Percentiles rank a stretch among this genome's conserved stretches.
These are phyloP conservation scores for Eunapius fragilis DNA, from an alignment of 37 sponge, comb jelly and placozoan genomes.

Conservation along the genomic window DNA sequence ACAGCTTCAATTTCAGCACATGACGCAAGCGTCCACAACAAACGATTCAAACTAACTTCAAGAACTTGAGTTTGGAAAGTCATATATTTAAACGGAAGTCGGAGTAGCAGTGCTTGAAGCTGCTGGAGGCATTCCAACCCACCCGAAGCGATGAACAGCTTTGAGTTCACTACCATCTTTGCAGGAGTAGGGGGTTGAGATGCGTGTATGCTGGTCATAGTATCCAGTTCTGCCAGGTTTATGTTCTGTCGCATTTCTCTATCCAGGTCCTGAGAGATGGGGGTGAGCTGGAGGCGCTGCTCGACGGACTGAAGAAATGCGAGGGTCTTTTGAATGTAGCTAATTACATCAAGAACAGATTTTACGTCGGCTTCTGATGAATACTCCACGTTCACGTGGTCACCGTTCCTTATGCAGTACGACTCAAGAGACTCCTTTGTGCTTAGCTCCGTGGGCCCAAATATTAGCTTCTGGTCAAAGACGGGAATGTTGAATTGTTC, in stretches of 20 bases:
- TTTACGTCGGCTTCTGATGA: slow-evolving; percentile 1
- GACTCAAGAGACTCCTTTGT: neutral
- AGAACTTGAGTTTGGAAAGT: slow-evolving; percentile 18
- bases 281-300: neutral
- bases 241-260: neutral
- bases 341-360: neutral
- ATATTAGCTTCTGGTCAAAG: slow-evolving; percentile 12
- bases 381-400: slow-evolving; percentile 14
- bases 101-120: slow-evolving; percentile 4
- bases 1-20: neutral
- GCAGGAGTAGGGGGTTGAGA: neutral
- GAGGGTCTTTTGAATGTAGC: neutral
- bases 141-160: slow-evolving; percentile 14
- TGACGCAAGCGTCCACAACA: neutral
- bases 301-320: neutral
- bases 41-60: neutral
- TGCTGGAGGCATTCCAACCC: slow-evolving; percentile 11
- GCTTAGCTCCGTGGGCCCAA: neutral
- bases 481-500: slow-evolving; percentile 10
- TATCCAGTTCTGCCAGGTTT: neutral
- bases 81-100: neutral
- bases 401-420: slow-evolving; percentile 8
- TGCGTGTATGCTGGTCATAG: neutral
- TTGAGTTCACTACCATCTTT: slow-evolving; percentile 2
- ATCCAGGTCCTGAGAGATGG: too few species aligned